Conservation (phyloP, 1,140 invertebrate species). For the Tribolium madens region DNA sequence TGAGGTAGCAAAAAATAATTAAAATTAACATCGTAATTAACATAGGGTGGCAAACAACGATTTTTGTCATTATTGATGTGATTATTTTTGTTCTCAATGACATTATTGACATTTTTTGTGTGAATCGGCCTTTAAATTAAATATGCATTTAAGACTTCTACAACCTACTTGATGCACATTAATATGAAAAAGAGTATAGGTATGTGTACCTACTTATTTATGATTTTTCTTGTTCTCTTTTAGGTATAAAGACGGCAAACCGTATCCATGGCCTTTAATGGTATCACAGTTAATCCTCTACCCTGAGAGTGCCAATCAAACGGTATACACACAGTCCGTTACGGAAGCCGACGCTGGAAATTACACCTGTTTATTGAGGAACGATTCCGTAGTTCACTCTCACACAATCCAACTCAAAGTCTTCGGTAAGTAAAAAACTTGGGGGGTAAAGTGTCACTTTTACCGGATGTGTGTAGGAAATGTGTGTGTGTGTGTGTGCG, state of each 20-base stretch:
- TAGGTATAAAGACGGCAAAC: constrained; percentile 81
- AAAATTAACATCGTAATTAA: no score
- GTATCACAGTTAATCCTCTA: constrained; percentile 79
- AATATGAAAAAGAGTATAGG: not conserved
- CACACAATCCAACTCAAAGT: constrained; percentile 76
- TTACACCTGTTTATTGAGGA: constrained; percentile 79
- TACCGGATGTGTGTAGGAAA: constrained; percentile 45
- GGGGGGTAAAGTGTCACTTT: constrained; percentile 15
- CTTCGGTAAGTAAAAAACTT: constrained; percentile 70
- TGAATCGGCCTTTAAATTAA: no score
- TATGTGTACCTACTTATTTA: constrained; percentile 4
- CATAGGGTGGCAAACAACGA: no score
- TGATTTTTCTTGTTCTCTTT: constrained; percentile 55
- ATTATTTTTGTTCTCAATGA: no score
- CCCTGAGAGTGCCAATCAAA: constrained; percentile 83
- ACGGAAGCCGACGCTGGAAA: constrained; percentile 75
- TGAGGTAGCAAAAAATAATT: no score
- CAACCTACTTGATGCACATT: no score
- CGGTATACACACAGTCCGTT: constrained; percentile 77
- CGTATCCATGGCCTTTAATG: constrained; percentile 80
- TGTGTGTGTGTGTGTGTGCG: constrained; percentile 31
- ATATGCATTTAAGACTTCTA: no score
- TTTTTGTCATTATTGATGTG: no score
- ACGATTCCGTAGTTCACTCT: constrained; percentile 74
- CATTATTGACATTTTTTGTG: no score